Evolutionary conservation across 2,888 invertebrate species (phyloP), one percentile per base, ranked within the genome.

Genomic region (Meteorus cinctellus): DNA sequence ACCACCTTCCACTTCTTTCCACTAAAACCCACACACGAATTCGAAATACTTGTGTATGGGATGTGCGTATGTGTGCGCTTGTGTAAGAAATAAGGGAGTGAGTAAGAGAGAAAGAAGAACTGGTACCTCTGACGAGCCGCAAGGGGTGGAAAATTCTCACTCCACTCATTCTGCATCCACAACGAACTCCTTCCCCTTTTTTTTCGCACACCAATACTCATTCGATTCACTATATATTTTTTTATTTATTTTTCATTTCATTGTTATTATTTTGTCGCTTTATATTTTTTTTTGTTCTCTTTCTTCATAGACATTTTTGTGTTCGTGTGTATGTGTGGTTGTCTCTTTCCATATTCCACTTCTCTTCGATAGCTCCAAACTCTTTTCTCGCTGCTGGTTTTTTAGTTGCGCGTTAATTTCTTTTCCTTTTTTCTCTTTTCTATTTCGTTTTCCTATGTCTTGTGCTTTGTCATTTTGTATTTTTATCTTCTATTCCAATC

Each of bases 401-500:
- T 55, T 55, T 59, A 55, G 69, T 69, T 69, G 34, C 31, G 62
- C 68, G 69, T 63, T 72, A 78, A 66, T 73, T 69, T 66, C 73
- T 69, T 71, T 27, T 68, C 65, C 62, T 55, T 59, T 48, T 67
- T 75, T 75, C 69, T 66, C 12, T 2, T 6, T 34, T 12, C 41
- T 12, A 8, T 77, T 72, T 75, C 70, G 68, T 60, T 75, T 74
- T 70, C 24, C 19, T 19, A 1, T 19, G 6, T 55, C 19, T 55
- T 24, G 8, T 19, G n/a, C 19, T 65, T 72, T 70, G 55, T 71
- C 70, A 48, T 74, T 76, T 77, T 74, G 73, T 75, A 69, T 78
- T 62, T 71, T 69, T 55, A 5, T 59, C 19, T 60, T 36, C 4
- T 36, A 29, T 62, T 19, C 36, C 41, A 41, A 24, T 66, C 27